Percentiles rank a stretch among this genome's conserved stretches.
Conservation (phyloP, 2,888 invertebrate species). For the Drosophila paucipuncta region DNA sequence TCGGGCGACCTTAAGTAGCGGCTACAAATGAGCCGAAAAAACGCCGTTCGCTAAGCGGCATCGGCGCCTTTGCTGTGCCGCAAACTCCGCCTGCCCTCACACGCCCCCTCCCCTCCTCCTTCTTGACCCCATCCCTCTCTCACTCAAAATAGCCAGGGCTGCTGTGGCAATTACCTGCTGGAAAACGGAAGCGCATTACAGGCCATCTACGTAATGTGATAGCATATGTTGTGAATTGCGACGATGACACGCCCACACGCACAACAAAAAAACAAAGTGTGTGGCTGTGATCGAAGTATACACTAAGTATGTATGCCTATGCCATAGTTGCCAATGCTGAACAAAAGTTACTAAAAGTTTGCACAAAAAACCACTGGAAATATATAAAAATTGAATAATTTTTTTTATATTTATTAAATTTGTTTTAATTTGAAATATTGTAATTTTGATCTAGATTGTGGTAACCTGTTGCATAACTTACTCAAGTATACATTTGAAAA, state of each 20-base stretch:
- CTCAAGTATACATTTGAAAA: not conserved
- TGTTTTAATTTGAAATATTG: not conserved
- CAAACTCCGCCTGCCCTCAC: constrained; percentile 18
- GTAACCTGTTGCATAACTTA: not conserved
- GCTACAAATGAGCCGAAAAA: constrained; percentile 65
- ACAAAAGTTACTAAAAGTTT: not conserved
- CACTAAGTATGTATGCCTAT: too few relatives aligned
- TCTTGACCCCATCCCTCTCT: not conserved
- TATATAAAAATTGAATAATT: not conserved
- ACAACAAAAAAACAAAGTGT: not conserved
- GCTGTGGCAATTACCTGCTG: constrained; percentile 54
- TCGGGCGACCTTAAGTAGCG: constrained; percentile 53
- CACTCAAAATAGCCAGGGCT: not conserved
- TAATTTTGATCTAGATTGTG: not conserved
- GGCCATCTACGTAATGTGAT: constrained; percentile 69
- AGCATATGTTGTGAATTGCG: constrained; percentile 53
- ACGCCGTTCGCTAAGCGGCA: constrained; percentile 41
- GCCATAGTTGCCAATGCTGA: not conserved
- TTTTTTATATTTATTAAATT: not conserved
- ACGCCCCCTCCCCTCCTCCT: not conserved
- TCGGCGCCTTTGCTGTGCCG: constrained; percentile 59
- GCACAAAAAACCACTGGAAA: not conserved
- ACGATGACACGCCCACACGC: constrained; percentile 45
- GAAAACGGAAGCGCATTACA: constrained; percentile 79
- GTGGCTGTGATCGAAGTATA: not conserved